Base-by-base conservation (phyloP, 2,797 vertebrate genomes). In the Hoplostethus atlanticus region DNA sequence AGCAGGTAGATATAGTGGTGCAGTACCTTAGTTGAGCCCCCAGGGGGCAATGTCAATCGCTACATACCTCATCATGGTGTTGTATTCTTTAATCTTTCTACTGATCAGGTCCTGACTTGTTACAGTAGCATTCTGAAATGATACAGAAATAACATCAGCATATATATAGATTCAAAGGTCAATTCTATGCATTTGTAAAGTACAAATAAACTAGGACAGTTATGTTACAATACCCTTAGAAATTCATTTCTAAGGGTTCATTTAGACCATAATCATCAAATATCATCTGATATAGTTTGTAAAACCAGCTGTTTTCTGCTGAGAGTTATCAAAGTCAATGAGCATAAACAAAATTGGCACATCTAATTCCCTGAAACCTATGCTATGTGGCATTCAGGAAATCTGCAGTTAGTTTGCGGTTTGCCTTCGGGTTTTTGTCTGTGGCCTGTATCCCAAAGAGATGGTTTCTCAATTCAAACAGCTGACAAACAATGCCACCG, bases 31-130 rank as follows among this genome's bases (percentile, higher is more conserved):
- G 7, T 3, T 48, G 15, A 51, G 25, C 71, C 40, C 40, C 28
- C 34, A 76, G 62, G 66, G 42, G 79, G 54, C 64, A 52, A 21
- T 47, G 59, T 25, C 17, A 65, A 72, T 48, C 31, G 34, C 53
- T 11, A 62, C 93, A 76, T 92, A 99, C 98, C 96, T 99, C 96
- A 98, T 97, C 91, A 97, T 95, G 50, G 93, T 96, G 91, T 93
- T 97, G 92, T 99, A 99, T 84, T 98, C 97, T 93, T 96, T 97
- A 86, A 99, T 98, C 89, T 96, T 98, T 78, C 94, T 93, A 90
- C 96, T 98, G 91, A 99, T 99, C 71, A 99, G 89, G 84, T 99
- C 97, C 71, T 96, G 96, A 87, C 97, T 99, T 52, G 97, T 97
- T 60, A 98, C 95, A 61, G 94, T 91, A 56, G 95, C 94, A 44